A percentile compares a stretch with the other conserved stretches of the same genome.
These are phyloP conservation scores for Mythimna vitellina DNA, from an alignment of 2,888 invertebrate genomes.

Conservation along the genomic window DNA sequence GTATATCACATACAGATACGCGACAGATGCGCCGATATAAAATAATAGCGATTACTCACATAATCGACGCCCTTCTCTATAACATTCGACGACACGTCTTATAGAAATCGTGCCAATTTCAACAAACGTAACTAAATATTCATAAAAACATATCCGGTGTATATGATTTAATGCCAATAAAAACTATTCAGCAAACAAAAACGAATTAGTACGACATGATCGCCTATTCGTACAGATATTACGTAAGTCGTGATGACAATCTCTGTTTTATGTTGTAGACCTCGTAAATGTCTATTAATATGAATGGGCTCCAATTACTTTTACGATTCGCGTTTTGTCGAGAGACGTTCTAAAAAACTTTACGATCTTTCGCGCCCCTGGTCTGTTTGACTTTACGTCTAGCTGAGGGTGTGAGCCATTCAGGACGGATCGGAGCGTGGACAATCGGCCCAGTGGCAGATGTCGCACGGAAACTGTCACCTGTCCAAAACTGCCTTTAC, in stretches of 20 bases:
- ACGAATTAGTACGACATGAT: conserved; percentile 83
- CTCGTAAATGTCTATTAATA: conserved; percentile 91
- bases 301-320: conserved; percentile 91
- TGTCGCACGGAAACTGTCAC: conserved; percentile 78
- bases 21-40: conserved; percentile 71
- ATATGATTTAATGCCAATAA: conserved; percentile 82
- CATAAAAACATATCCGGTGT: conserved; percentile 76
- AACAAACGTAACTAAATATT: conserved; percentile 71
- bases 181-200: conserved; percentile 82
- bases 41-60: conserved; percentile 67
- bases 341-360: conserved; percentile 88
- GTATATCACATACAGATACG: conserved; percentile 65
- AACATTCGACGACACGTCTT: conserved; percentile 44
- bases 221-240: conserved; percentile 78
- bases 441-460: conserved; percentile 81
- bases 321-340: conserved; percentile 90
- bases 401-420: conserved; percentile 76
- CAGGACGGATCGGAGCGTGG: conserved; percentile 72
- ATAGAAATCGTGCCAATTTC: conserved; percentile 72
- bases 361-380: conserved; percentile 86
- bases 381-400: conserved; percentile 82
- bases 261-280: conserved; percentile 88
- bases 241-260: conserved; percentile 88
- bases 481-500: conserved; percentile 67
- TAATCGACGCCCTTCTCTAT: conserved; percentile 60